Conservation (phyloP, 2,797 vertebrate genomes). For the Acipenser transmontanus region DNA sequence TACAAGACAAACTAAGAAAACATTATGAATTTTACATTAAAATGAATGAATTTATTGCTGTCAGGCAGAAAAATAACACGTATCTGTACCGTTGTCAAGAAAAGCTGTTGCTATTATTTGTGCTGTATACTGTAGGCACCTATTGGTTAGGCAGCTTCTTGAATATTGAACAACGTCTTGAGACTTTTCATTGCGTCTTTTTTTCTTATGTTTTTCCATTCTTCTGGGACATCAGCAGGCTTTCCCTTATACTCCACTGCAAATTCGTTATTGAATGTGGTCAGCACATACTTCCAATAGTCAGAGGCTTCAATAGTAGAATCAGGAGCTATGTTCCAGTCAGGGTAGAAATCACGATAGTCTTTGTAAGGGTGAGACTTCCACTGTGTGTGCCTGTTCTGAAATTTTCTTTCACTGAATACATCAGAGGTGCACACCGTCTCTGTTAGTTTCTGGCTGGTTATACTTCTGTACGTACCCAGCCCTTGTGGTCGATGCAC, state of each 20-base stretch:
- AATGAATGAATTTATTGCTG: no score
- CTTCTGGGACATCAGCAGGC: constrained; percentile 39
- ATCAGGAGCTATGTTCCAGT: constrained; percentile 47
- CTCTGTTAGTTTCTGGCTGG: not conserved
- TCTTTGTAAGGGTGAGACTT: constrained; percentile 17
- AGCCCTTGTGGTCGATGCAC: constrained; percentile 40
- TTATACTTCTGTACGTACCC: not conserved
- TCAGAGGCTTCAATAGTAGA: constrained; percentile 29
- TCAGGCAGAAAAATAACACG: no score
- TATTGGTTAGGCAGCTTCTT: not conserved
- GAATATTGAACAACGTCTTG: constrained; percentile 31
- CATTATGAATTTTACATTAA: no score
- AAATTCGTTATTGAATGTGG: constrained; percentile 35
- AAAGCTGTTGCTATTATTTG: no score
- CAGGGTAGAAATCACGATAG: constrained; percentile 24
- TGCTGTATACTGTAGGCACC: no score
- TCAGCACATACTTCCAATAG: constrained; percentile 51
- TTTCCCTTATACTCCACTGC: constrained; percentile 11
- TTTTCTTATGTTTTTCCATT: constrained; percentile 40
- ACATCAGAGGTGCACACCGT: constrained; percentile 34
- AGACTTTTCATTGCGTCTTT: constrained; percentile 31
- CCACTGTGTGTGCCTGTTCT: accelerated
- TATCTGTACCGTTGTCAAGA: no score
- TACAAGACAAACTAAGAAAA: no score
- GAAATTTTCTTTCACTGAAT: accelerated